Base-by-base conservation (phyloP, 2,797 vertebrate species). In the Myotis daubentonii region DNA sequence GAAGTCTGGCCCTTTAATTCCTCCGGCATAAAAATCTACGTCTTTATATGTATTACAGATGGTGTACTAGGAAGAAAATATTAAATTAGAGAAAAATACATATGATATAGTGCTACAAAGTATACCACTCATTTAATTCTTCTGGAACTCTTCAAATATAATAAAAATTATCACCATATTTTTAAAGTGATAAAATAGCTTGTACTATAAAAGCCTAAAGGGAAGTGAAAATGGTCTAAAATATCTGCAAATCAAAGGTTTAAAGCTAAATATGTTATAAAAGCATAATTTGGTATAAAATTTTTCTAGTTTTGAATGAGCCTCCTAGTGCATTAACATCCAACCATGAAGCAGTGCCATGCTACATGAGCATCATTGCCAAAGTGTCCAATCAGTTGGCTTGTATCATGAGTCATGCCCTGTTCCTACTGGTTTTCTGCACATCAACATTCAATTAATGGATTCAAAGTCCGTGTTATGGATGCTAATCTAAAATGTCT, bases 221-320 rank as follows among this genome's bases (percentile, higher is more conserved):
- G 17, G 94, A 94, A 22, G 86, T 55, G 30, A 93, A 95, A 97
- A 87, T n/a, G 5, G 12, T 25, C 47, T 93, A 74, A 92, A 96
- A 47, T 89, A 90, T 71, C 11, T 62, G 20, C 87, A 92, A 87
- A 94, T 93, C 36, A 72, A 53, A 78, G 2, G 0, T 87, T 68
- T 91, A 87, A 0, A 88, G 44, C 47, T 86, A 47, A 62, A 62
- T 10, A 2, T 92, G 28, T 93, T 74, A 65, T 53, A 86, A 96
- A 94, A 66, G 38, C 6, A n/a, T 74, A 16, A 62, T 36, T 96
- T 74, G n/a, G 23, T 53, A 5, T 13, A 44, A 85, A 66, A 75
- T 38, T 84, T 96, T 87, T 94, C 68, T 89, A 49, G 53, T 91
- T 97, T 78, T 94, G 36, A 90, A 89, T 57, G 16, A 97, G 53